Percentiles rank a stretch among this genome's conserved stretches.
phyloP scores from a whole-genome alignment of 35 echinoderm and acorn worm species.

The Ptychodera flava region DNA sequence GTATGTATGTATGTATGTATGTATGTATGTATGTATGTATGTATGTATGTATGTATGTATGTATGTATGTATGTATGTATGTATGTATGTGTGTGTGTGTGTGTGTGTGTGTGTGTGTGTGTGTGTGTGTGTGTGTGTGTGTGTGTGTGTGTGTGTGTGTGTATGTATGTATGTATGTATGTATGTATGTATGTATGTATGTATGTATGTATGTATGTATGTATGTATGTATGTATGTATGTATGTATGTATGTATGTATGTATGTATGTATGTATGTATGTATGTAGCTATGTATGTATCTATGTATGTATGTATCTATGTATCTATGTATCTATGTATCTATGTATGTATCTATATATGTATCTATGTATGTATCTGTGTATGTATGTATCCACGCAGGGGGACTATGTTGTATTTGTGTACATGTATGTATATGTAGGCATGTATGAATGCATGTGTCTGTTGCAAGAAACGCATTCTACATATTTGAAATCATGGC shows the following conservation, averaged over 20 bases:
- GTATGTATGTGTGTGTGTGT: not conserved
- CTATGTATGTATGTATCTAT: not conserved
- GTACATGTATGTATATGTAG: too few relatives aligned
- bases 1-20: constrained; percentile 2
- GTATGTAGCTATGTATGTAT: not conserved
- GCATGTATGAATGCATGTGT: too few relatives aligned
- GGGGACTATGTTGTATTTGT: too few relatives aligned
- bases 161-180: not conserved
- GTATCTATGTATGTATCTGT: not conserved
- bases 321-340: not conserved
- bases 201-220: constrained; percentile 2
- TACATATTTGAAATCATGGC: too few relatives aligned
- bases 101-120: not conserved
- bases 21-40: constrained; percentile 2
- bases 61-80: not conserved
- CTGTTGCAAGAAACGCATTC: too few relatives aligned
- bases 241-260: not conserved
- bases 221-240: not conserved
- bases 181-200: constrained; percentile 2
- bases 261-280: not conserved
- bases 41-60: not conserved
- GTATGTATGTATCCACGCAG: too few relatives aligned
- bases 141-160: not conserved
- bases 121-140: not conserved
- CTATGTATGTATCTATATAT: not conserved